phyloP scores from a whole-genome alignment of 1,140 invertebrate genomes.

The Chymomyza costata region DNA sequence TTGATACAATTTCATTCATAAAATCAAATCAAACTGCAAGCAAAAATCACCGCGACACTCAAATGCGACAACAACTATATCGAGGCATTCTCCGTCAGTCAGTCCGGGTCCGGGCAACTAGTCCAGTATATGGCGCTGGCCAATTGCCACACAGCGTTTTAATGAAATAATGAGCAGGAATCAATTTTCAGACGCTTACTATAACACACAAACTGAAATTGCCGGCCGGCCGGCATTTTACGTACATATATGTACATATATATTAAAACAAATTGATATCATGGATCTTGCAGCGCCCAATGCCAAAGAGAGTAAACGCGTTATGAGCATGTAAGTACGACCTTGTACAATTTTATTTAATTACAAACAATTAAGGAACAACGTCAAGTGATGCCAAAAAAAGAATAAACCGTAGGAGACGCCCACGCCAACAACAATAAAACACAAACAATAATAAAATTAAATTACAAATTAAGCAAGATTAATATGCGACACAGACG shows the following conservation, averaged over 20 bases:
- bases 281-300: conserved; percentile 42
- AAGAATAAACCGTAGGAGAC: conserved; percentile 31
- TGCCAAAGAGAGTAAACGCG: background rate
- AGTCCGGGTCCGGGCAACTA: background rate
- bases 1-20: conserved; percentile 71
- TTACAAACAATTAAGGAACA: conserved; percentile 66
- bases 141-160: conserved; percentile 46
- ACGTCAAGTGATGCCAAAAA: conserved; percentile 29
- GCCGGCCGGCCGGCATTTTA: conserved; percentile 59
- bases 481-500: conserved; percentile 7
- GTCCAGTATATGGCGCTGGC: conserved; percentile 6
- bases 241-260: conserved; percentile 29
- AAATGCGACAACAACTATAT: conserved; percentile 34
- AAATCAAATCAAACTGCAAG: conserved; percentile 69
- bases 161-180: conserved; percentile 73
- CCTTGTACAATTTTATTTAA: conserved; percentile 73
- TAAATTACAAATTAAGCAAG: conserved; percentile 30
- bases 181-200: conserved; percentile 54
- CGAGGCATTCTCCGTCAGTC: conserved; percentile 10
- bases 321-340: conserved; percentile 30
- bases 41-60: conserved; percentile 49
- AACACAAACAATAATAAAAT: conserved; percentile 14
- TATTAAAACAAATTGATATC: conserved; percentile 65
- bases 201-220: conserved; percentile 45
- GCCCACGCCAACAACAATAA: conserved; percentile 25